A percentile compares a stretch with the other conserved stretches of the same genome.
Conservation (phyloP, 1,140 invertebrate species). For the Conopomorpha cramerella region DNA sequence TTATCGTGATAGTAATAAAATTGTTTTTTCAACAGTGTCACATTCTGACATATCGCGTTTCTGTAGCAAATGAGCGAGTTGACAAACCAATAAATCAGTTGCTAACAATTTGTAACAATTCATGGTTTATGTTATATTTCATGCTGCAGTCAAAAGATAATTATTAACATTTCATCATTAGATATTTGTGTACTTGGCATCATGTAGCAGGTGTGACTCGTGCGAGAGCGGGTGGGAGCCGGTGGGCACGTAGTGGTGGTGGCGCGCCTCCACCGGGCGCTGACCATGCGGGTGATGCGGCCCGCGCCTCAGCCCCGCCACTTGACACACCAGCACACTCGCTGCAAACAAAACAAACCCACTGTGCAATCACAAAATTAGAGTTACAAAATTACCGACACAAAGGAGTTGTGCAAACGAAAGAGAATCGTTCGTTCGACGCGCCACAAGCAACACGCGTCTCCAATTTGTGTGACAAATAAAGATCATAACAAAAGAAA, state of each 20-base stretch:
- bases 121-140: too few relatives aligned
- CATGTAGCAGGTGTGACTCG: conserved; percentile 70
- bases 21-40: too few relatives aligned
- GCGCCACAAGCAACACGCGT: too few relatives aligned
- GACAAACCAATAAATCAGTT: too few relatives aligned
- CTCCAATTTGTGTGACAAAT: conserved; percentile 18
- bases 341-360: conserved; percentile 13
- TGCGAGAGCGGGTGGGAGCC: conserved; percentile 65
- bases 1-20: too few relatives aligned
- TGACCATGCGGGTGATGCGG: conserved; percentile 74
- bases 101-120: too few relatives aligned
- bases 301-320: conserved; percentile 55
- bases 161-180: too few relatives aligned
- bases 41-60: too few relatives aligned
- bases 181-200: conserved; percentile 72
- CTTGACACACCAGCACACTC: conserved; percentile 18
- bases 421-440: too few relatives aligned
- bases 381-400: not conserved
- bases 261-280: conserved; percentile 59
- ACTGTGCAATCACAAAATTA: not conserved
- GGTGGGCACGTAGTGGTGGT: conserved; percentile 62
- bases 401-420: too few relatives aligned
- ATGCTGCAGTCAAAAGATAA: too few relatives aligned
- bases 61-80: too few relatives aligned
- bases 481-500: conserved; percentile 19